Evolutionary conservation across 2,888 invertebrate species (phyloP), one percentile per base, ranked within the genome.

Genomic region (Aphodius granarius): DNA sequence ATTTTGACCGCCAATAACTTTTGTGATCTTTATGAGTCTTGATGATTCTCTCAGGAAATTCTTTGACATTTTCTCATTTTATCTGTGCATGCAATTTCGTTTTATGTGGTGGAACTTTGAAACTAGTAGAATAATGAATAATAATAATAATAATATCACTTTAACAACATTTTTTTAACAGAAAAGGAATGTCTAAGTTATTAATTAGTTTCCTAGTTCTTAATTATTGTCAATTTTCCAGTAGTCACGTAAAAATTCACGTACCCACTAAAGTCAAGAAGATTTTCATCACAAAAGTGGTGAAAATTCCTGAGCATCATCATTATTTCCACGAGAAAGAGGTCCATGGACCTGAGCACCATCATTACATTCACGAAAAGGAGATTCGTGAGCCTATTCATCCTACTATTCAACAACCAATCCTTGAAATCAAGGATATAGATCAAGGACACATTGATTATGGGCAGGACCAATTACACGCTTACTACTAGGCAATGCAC

Each of bases 231-330:
- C 15, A 19, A 22, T 21, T n/a, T 85, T 85, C 71, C 75, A 86
- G 86, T 75, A 80, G 84, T n/a, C 82, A 82, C 73, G 83, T 86
- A 72, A 80, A 85, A 73, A 86, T 87, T 65, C 85, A 86, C 76
- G 83, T 87, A 2, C 86, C 86, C 3, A 84, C 84, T 6, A 85
- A 84, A 78, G 81, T 86, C 21, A 86, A 84, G 78, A 86, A 85
- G 3, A 79, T 87, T 18, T 85, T 86, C 78, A 84, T 84, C 74
- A 87, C 87, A 2, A 86, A 86, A 81, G 82, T 85, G 66, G 78
- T 87, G 13, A 87, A 86, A 80, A 83, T 87, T 3, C 86, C 86
- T 0, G 84, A 86, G 77, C 86, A 87, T 75, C 86, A 87, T 75
- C 86, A 87, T 75, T 83, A 86, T 77, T 83, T 83, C 74, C 84